Percentiles rank a stretch among this genome's conserved stretches.
phyloP scores from a whole-genome alignment of 2,888 invertebrate species.

The Hemistola chrysoprasaria region DNA sequence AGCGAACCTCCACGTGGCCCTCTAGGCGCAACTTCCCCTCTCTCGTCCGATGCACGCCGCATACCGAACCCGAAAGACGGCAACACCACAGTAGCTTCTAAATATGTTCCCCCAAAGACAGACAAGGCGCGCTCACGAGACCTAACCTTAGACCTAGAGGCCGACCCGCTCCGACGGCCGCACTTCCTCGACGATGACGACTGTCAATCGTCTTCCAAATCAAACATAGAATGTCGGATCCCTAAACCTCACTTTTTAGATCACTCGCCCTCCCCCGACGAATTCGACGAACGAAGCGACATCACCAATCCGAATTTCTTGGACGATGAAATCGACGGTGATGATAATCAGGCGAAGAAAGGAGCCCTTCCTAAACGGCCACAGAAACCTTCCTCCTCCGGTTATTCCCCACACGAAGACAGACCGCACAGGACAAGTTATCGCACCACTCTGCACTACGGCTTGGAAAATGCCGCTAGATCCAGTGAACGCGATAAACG shows the following conservation, averaged over 20 bases:
- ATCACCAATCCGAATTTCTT: conserved; percentile 76
- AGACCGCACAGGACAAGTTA: conserved; percentile 68
- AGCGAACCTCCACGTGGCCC: conserved; percentile 60
- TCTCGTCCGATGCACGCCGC: conserved; percentile 61
- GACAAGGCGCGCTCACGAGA: conserved; percentile 73
- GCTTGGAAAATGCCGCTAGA: conserved; percentile 69
- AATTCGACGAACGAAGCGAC: conserved; percentile 74
- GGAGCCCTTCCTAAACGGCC: conserved; percentile 70
- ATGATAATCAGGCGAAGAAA: conserved; percentile 63
- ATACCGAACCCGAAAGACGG: conserved; percentile 59
- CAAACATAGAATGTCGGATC: conserved; percentile 74
- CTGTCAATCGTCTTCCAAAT: conserved; percentile 80
- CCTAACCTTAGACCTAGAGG: conserved; percentile 64
- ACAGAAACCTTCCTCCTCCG: conserved; percentile 53
- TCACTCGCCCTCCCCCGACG: conserved; percentile 77
- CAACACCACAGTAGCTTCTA: conserved; percentile 45
- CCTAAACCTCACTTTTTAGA: conserved; percentile 79
- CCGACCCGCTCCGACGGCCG: conserved; percentile 71
- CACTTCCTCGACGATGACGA: conserved; percentile 85
- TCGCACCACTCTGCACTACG: conserved; percentile 70
- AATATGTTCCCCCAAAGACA: conserved; percentile 47
- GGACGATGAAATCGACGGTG: conserved; percentile 70
- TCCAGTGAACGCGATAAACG: conserved; percentile 77
- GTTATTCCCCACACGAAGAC: conserved; percentile 59
- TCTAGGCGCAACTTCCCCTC: conserved; percentile 50